Evolutionary conservation across 2,888 invertebrate genomes (phyloP).

Genomic region (Yponomeuta evonymella): DNA sequence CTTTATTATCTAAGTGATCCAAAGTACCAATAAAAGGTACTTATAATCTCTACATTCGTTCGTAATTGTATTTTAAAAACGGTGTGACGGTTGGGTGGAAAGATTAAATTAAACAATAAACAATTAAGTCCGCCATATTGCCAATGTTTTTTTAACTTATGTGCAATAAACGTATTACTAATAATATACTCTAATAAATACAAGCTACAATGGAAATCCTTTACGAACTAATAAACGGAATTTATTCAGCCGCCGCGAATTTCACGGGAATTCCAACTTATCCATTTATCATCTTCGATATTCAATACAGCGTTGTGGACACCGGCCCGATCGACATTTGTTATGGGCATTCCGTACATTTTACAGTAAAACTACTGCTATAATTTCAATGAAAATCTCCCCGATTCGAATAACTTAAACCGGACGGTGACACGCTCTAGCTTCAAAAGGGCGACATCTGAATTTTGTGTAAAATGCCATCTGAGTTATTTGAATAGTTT

Average conservation of each 20-base stretch:
- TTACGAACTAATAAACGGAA: background rate
- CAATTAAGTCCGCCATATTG: background rate
- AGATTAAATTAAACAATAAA: background rate
- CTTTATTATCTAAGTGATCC: no score
- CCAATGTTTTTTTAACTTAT: no score
- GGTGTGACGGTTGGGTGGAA: no score
- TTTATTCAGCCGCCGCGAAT: background rate
- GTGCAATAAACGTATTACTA: no score
- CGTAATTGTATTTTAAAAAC: no score
- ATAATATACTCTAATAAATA: no score
- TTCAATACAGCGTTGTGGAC: slow-evolving; percentile 62
- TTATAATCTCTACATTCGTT: no score
- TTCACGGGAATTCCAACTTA: background rate
- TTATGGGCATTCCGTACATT: slow-evolving; percentile 55
- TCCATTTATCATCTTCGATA: slow-evolving; percentile 71
- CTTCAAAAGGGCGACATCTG: background rate
- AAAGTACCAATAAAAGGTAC: no score
- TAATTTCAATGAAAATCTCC: no score
- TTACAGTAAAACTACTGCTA: slow-evolving; percentile 28
- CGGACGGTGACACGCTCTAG: background rate
- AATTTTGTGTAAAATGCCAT: background rate
- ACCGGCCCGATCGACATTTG: slow-evolving; percentile 46
- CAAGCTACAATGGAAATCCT: background rate
- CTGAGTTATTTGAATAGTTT: background rate
- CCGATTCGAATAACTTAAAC: background rate